phyloP scores from a whole-genome alignment of 2,113 vertebrate genomes.

The Anolis sagrei region DNA sequence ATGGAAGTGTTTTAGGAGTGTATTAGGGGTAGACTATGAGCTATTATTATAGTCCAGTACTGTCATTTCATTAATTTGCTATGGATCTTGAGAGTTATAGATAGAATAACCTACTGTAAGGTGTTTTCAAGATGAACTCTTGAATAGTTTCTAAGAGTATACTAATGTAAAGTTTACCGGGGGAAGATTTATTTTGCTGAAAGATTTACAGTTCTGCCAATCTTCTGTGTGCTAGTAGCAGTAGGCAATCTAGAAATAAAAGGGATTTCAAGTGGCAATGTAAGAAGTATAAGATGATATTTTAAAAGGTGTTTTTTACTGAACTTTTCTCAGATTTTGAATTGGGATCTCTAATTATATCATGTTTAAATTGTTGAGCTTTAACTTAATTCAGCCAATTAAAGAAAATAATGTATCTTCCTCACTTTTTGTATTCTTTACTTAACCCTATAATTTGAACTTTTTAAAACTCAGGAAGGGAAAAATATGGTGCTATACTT shows the following conservation, averaged over 20 bases:
- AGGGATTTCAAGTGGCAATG: slow-evolving; percentile 33
- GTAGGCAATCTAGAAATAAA: slow-evolving; percentile 30
- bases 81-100: neutral
- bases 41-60: neutral
- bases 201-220: slow-evolving; percentile 8
- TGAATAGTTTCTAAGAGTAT: slow-evolving; percentile 21
- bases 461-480: neutral
- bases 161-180: neutral
- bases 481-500: neutral
- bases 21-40: neutral
- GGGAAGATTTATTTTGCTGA: slow-evolving; percentile 34
- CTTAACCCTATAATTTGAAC: neutral
- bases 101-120: neutral
- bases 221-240: slow-evolving; percentile 9
- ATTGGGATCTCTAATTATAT: slow-evolving; percentile 42
- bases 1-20: neutral
- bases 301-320: slow-evolving; percentile 12
- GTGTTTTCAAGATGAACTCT: slow-evolving; percentile 5
- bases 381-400: slow-evolving; percentile 35
- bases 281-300: slow-evolving; percentile 11
- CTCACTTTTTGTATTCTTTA: neutral
- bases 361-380: slow-evolving; percentile 34
- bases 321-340: neutral
- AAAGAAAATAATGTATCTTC: neutral
- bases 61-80: neutral